Evolutionary conservation across 2,113 vertebrate genomes (phyloP).

Genomic region (Dipodomys stephensi): DNA sequence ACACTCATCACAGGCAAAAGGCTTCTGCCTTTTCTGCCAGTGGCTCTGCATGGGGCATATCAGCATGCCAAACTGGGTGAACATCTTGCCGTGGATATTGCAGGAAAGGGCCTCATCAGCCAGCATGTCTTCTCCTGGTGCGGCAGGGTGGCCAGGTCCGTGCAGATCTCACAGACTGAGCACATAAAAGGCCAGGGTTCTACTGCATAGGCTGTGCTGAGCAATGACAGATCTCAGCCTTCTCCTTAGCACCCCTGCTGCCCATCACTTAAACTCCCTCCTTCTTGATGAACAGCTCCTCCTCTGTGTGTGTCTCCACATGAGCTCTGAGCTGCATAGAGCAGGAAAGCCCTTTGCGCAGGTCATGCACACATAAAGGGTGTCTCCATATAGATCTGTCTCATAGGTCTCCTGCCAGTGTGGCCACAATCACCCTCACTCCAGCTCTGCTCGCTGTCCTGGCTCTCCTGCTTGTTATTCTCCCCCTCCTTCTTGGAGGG

Average conservation of each 20-base stretch:
- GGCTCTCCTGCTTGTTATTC: conserved; percentile 94
- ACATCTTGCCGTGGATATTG: conserved; percentile 96
- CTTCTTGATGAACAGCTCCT: conserved; percentile 96
- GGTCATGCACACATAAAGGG: conserved; percentile 98
- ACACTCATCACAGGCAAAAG: conserved; percentile 98
- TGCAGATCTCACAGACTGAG: conserved; percentile 96
- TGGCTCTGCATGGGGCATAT: conserved; percentile 99
- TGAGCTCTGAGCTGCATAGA: conserved; percentile 98
- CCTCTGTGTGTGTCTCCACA: conserved; percentile 96
- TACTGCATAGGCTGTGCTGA: conserved; percentile 82
- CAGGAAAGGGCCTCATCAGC: conserved; percentile 97
- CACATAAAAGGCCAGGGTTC: conserved; percentile 96
- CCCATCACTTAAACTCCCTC: conserved; percentile 89
- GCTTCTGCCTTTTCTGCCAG: conserved; percentile 94
- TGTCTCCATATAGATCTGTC: conserved; percentile 94
- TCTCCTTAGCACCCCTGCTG: conserved; percentile 88
- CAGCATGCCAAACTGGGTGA: conserved; percentile 98
- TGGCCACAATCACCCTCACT: conserved; percentile 91
- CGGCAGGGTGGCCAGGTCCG: conserved; percentile 95
- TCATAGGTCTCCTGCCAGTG: conserved; percentile 95
- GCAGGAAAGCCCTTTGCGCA: conserved; percentile 99
- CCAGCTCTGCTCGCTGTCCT: conserved; percentile 94
- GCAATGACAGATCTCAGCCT: conserved; percentile 92
- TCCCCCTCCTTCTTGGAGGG: conserved; percentile 94
- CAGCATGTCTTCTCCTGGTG: conserved; percentile 99